Evolutionary conservation across 2,888 invertebrate species (phyloP).

Genomic region (Lasioglossum pauxillum): DNA sequence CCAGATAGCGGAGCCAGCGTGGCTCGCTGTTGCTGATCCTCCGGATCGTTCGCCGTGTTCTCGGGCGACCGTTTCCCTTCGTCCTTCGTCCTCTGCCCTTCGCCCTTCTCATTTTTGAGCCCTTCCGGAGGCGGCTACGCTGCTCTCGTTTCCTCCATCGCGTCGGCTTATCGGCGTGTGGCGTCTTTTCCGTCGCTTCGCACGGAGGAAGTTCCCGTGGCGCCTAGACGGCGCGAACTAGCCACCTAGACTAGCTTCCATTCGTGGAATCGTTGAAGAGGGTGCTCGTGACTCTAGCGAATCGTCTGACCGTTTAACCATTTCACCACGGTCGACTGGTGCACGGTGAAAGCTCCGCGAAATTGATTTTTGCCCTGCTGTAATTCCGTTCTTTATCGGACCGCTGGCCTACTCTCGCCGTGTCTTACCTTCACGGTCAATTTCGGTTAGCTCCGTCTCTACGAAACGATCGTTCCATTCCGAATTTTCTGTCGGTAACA

Average conservation of each 20-base stretch:
- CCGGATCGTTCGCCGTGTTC: slow-evolving; percentile 32
- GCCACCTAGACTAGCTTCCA: background rate
- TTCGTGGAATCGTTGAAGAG: background rate
- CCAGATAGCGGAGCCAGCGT: slow-evolving; percentile 41
- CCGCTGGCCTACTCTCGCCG: background rate
- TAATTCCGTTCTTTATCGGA: background rate
- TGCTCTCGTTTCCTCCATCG: background rate
- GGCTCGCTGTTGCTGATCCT: slow-evolving; percentile 32
- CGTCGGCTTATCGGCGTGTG: slow-evolving; percentile 15
- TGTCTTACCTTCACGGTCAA: background rate
- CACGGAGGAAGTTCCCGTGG: slow-evolving; percentile 8
- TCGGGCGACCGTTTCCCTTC: slow-evolving; percentile 16
- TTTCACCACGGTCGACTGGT: background rate
- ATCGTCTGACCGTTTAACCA: slow-evolving; percentile 22
- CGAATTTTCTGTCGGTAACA: background rate
- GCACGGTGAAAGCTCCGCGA: background rate
- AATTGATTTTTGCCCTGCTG: slow-evolving; percentile 28
- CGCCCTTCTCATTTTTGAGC: background rate
- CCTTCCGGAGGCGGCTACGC: background rate
- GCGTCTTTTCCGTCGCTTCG: background rate
- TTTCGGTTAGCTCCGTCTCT: background rate
- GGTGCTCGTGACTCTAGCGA: slow-evolving; percentile 11
- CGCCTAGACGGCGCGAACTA: slow-evolving; percentile 22
- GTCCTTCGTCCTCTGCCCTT: background rate
- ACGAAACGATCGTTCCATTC: background rate